Percentiles rank a stretch among this genome's conserved stretches.
Evolutionary conservation across 2,888 invertebrate species (phyloP).

Genomic region (Glyphotaelius pellucidus): DNA sequence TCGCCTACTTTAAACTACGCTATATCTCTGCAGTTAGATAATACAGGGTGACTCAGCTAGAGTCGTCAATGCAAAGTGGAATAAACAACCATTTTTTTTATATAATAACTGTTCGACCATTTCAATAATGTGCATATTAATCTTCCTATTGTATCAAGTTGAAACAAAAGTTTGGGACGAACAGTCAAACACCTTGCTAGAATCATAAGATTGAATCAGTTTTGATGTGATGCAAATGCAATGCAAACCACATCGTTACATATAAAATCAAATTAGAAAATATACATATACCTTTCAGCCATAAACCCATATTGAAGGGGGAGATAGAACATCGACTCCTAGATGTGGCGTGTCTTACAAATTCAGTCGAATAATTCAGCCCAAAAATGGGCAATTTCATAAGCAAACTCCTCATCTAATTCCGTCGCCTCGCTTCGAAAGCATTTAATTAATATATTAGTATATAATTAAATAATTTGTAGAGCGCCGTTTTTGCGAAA

Average conservation of each 20-base stretch:
- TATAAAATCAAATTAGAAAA: neutral
- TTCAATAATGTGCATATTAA: neutral
- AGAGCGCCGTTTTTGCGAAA: too few species aligned
- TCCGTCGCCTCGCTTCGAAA: too few species aligned
- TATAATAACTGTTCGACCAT: too few species aligned
- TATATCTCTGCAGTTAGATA: neutral
- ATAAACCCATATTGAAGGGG: neutral
- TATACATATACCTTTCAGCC: neutral
- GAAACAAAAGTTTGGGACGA: neutral
- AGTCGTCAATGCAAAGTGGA: neutral
- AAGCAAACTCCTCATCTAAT: too few species aligned
- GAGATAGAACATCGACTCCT: neutral
- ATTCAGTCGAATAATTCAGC: too few species aligned
- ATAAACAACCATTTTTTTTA: neutral
- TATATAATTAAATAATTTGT: too few species aligned
- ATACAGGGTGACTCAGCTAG: neutral
- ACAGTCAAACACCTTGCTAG: neutral
- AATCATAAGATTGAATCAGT: neutral
- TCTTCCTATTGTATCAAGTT: neutral
- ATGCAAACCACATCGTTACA: neutral
- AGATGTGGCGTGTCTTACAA: too few species aligned
- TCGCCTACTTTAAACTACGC: neutral
- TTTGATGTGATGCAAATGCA: too few species aligned
- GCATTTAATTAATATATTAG: too few species aligned
- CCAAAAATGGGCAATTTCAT: too few species aligned